Evolutionary conservation across 1,140 invertebrate genomes (phyloP), one percentile per base, ranked within the genome.

Genomic region (Teleogryllus occipitalis): DNA sequence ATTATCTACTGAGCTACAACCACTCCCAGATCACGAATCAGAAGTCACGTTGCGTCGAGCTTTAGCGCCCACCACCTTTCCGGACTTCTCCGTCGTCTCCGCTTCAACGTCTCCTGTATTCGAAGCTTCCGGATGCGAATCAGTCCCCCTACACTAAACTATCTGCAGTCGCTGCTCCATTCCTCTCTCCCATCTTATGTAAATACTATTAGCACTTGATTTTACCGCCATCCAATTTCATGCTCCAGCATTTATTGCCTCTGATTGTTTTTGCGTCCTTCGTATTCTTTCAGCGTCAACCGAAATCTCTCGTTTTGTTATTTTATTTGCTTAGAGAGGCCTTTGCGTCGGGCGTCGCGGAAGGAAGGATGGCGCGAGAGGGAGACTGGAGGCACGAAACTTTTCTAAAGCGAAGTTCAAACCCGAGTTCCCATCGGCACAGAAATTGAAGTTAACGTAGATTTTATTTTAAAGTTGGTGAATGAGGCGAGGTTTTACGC

Each of bases 181-280:
- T 1, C 27, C 27, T 65, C 54, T 7, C 54, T 10, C 27, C 54
- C 18, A 65, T 18, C 18, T 7, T 65, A 65, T 65, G 54, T 65
- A 65, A 65, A 65, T 65, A 65, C 54, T 65, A 65, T 65, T 65
- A 65, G 54, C 54, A 18, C 54, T 65, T 65, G 54, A 65, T 65
- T 65, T 65, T 65, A 65, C 54, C 54, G 54, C 54, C 54, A 65
- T 10, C 54, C 54, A 65, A 65, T 65, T 65, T 65, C 54, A 65
- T 65, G 54, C 54, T 65, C 54, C 54, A 65, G 54, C 54, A 65
- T 65, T 65, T 65, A 65, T 65, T 65, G 54, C 54, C 54, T 65
- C 54, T 65, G 54, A 65, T 65, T 65, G 54, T 65, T 65, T 65
- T 65, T 65, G 2, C 18, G 10, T 65, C 7, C 18, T 65, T 65